Evolutionary conservation across 2,113 vertebrate species (phyloP).

Genomic region (Burhinus bistriatus): DNA sequence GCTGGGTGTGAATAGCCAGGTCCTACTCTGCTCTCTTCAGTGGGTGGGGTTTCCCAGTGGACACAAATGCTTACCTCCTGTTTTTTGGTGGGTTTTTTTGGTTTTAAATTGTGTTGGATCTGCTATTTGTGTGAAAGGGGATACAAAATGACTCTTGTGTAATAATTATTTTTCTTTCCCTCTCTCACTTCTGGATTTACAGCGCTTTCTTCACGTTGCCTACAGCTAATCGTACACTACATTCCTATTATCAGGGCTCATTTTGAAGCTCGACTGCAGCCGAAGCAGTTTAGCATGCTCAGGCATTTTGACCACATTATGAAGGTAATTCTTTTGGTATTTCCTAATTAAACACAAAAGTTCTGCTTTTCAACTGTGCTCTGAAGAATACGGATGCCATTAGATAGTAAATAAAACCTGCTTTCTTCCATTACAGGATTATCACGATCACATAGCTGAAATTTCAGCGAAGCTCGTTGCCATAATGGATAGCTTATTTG

Average conservation of each 20-base stretch:
- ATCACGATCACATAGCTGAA: conserved; percentile 95
- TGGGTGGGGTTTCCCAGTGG: neutral
- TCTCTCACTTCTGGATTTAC: neutral
- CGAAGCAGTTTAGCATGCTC: conserved; percentile 93
- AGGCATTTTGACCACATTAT: conserved; percentile 97
- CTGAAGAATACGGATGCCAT: neutral
- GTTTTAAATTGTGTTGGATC: neutral
- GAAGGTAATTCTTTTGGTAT: conserved; percentile 81
- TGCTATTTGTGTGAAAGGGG: neutral
- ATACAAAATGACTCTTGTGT: neutral
- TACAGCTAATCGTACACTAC: conserved; percentile 96
- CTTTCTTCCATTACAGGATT: conserved; percentile 85
- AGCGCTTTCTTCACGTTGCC: conserved; percentile 94
- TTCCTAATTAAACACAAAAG: neutral
- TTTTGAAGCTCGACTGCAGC: conserved; percentile 92
- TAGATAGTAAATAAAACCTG: conserved; percentile 37
- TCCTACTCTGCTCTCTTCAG: neutral
- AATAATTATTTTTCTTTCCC: conserved; percentile 5
- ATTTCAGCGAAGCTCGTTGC: conserved; percentile 96
- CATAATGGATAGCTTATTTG: conserved; percentile 97
- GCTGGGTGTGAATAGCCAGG: neutral
- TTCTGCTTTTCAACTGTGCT: conserved; percentile 12
- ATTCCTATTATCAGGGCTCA: conserved; percentile 93
- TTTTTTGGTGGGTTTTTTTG: too few relatives aligned
- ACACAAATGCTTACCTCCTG: neutral